These are phyloP conservation scores for Carduelis carduelis DNA, from an alignment of 2,797 vertebrate species.

Conservation along the genomic window DNA sequence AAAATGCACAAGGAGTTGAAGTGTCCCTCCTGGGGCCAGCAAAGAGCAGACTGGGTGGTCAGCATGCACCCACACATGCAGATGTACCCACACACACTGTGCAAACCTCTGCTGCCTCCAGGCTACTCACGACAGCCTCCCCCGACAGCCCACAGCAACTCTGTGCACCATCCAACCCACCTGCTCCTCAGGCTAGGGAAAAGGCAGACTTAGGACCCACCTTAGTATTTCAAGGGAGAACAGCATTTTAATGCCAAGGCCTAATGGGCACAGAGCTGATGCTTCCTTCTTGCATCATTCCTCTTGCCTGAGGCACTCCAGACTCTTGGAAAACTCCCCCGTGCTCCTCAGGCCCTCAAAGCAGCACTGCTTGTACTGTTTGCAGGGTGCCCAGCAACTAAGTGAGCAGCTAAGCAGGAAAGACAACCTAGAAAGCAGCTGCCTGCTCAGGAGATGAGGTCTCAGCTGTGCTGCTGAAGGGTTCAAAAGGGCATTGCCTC, in stretches of 20 bases:
- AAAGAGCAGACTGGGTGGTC: not conserved
- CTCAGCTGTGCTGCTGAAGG: not conserved
- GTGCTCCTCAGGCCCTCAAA: not conserved
- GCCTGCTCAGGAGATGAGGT: not conserved
- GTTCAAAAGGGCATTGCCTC: not conserved
- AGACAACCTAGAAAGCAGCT: not conserved
- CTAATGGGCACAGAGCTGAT: not conserved
- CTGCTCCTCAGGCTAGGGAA: not conserved
- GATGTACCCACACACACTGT: not conserved
- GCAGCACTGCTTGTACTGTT: not conserved
- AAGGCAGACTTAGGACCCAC: not conserved
- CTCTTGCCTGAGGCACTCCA: not conserved
- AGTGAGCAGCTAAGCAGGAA: not conserved
- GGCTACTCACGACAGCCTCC: not conserved
- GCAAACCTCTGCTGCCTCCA: not conserved
- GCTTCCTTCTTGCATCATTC: not conserved
- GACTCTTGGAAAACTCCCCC: not conserved
- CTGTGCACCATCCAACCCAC: not conserved
- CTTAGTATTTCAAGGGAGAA: not conserved
- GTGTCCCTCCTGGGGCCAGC: not conserved
- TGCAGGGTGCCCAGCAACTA: not conserved
- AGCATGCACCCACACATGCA: not conserved
- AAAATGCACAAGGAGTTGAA: constrained; percentile 28
- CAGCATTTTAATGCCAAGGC: not conserved
- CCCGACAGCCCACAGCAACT: accelerated